Conservation (phyloP, 2,888 invertebrate species). For the Cheiracanthium punctorium region DNA sequence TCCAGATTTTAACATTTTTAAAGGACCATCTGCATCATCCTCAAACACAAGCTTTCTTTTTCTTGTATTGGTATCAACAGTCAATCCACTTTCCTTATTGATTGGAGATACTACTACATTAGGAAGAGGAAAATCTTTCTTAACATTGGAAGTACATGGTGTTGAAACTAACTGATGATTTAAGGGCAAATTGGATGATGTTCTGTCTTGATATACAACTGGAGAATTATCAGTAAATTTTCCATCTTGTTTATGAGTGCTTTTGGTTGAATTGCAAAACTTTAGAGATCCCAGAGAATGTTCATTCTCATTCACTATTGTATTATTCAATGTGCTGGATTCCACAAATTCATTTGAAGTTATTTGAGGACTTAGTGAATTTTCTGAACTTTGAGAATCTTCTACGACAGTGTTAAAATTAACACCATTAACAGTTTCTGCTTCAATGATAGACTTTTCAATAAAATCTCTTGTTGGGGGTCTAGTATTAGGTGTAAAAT, state of each 20-base stretch:
- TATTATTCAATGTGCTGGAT: neutral
- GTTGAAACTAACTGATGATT: conserved; percentile 22
- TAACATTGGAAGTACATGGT: conserved; percentile 14
- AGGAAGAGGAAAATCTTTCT: neutral
- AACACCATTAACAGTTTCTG: neutral
- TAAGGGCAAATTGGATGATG: neutral
- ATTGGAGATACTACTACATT: conserved; percentile 48
- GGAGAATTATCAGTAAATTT: neutral
- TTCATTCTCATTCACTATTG: neutral
- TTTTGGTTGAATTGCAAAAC: neutral
- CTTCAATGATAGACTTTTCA: neutral
- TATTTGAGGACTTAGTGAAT: neutral
- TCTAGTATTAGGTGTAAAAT: neutral
- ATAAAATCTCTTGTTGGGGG: neutral
- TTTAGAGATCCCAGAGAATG: neutral
- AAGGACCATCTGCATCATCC: neutral
- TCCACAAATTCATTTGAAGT: neutral
- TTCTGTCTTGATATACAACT: neutral
- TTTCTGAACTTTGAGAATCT: neutral
- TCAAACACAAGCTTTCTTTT: conserved; percentile 31
- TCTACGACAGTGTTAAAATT: neutral
- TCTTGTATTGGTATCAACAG: conserved; percentile 16
- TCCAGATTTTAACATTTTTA: neutral
- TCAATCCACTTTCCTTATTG: conserved; percentile 38
- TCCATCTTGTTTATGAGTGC: neutral